Evolutionary conservation across 2,113 vertebrate genomes (phyloP).

Genomic region (Triplophysa rosa): DNA sequence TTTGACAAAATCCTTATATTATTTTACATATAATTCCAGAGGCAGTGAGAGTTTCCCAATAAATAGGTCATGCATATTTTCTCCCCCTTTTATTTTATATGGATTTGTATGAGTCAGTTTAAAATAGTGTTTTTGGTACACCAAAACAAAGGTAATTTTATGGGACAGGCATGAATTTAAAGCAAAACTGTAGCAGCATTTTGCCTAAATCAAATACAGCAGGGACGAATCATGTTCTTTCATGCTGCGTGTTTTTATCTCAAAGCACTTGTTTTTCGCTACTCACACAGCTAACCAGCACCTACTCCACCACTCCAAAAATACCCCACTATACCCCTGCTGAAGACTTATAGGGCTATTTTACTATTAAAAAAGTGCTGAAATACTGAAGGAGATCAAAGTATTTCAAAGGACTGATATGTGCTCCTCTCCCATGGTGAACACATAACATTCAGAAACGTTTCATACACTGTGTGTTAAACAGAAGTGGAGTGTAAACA

Average conservation of each 20-base stretch:
- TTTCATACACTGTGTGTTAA: background rate
- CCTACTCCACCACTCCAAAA: background rate
- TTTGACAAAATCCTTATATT: slow-evolving; percentile 36
- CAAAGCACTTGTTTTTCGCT: background rate
- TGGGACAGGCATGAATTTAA: slow-evolving; percentile 7
- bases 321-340: background rate
- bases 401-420: background rate
- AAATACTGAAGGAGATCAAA: background rate
- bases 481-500: slow-evolving; percentile 17
- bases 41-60: slow-evolving; percentile 23
- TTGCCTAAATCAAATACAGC: slow-evolving; percentile 8
- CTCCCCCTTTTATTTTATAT: slow-evolving; percentile 17
- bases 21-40: slow-evolving; percentile 27
- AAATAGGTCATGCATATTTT: slow-evolving; percentile 32
- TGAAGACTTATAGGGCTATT: no score
- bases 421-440: background rate
- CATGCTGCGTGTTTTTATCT: background rate
- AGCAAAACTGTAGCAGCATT: slow-evolving; percentile 32
- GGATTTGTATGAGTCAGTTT: slow-evolving; percentile 15
- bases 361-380: slow-evolving; percentile 18
- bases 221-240: background rate
- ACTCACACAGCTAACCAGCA: background rate
- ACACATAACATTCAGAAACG: slow-evolving; percentile 8
- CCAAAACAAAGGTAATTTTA: background rate
- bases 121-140: slow-evolving; percentile 16